phyloP scores from a whole-genome alignment of 2,888 invertebrate species.

The Terebella lapidaria region DNA sequence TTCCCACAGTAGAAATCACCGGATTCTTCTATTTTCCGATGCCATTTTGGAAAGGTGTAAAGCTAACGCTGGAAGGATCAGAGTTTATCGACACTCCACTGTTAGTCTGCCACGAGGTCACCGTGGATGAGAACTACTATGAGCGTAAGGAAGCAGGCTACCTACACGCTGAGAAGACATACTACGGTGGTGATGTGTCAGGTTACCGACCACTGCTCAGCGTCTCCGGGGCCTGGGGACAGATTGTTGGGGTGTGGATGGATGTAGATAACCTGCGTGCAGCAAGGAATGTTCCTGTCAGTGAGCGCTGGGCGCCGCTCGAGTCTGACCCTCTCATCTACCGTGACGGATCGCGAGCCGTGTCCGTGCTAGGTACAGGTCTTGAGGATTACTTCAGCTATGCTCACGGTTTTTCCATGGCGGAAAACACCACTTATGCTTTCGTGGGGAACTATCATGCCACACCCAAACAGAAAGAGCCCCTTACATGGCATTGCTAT shows the following conservation, averaged over 20 bases:
- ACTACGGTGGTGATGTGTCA: slow-evolving; percentile 18
- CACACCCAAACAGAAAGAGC: slow-evolving; percentile 11
- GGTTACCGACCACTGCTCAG: slow-evolving; percentile 16
- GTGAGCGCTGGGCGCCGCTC: slow-evolving; percentile 24
- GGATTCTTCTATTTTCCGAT: slow-evolving; percentile 27
- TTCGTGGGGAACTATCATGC: slow-evolving; percentile 26
- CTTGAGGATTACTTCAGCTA: slow-evolving; percentile 31
- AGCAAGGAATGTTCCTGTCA: slow-evolving; percentile 13
- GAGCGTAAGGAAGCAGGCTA: slow-evolving; percentile 17
- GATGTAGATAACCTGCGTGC: slow-evolving; percentile 25
- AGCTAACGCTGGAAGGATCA: slow-evolving; percentile 16
- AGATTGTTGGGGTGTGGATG: slow-evolving; percentile 23
- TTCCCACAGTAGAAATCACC: slow-evolving; percentile 12
- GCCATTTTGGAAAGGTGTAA: slow-evolving; percentile 24
- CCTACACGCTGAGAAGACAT: slow-evolving; percentile 19
- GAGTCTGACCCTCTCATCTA: slow-evolving; percentile 25
- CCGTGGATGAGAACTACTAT: slow-evolving; percentile 19
- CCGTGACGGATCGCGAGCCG: slow-evolving; percentile 16
- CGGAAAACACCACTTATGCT: slow-evolving; percentile 26
- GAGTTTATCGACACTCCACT: neutral
- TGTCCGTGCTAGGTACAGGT: slow-evolving; percentile 24
- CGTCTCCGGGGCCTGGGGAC: slow-evolving; percentile 22
- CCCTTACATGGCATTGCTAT: slow-evolving; percentile 28
- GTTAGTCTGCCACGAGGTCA: slow-evolving; percentile 21
- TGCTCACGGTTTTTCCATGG: slow-evolving; percentile 28